Evolutionary conservation across 2,888 invertebrate genomes (phyloP).

Genomic region (Margaritifera margaritifera): DNA sequence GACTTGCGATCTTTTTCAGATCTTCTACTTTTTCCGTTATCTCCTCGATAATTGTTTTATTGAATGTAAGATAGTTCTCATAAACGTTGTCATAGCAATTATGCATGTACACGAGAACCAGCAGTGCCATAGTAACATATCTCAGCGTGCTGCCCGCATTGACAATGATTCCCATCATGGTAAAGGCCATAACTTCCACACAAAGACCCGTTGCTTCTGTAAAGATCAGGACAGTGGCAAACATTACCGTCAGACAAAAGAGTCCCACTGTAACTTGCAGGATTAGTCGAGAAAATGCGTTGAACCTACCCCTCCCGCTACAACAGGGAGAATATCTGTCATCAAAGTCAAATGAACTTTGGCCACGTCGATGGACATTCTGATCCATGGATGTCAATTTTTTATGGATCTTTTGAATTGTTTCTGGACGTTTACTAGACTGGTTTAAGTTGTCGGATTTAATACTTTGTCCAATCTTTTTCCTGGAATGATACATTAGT

Average conservation of each 20-base stretch:
- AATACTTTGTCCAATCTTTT: conserved; percentile 39
- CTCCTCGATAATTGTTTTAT: conserved; percentile 65
- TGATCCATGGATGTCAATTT: conserved; percentile 49
- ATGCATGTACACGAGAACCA: conserved; percentile 69
- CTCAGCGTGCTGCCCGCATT: conserved; percentile 65
- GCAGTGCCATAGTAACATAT: conserved; percentile 66
- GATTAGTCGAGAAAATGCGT: conserved; percentile 26
- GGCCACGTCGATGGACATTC: conserved; percentile 36
- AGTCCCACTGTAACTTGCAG: conserved; percentile 47
- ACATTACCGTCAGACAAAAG: conserved; percentile 56
- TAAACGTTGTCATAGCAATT: conserved; percentile 71
- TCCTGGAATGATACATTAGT: conserved; percentile 61
- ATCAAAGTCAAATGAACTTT: conserved; percentile 26
- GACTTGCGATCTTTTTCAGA: conserved; percentile 61
- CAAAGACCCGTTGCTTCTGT: conserved; percentile 65
- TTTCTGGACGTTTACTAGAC: conserved; percentile 29
- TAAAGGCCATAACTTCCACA: conserved; percentile 65
- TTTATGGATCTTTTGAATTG: conserved; percentile 41
- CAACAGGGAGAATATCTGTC: conserved; percentile 45
- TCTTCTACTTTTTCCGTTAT: conserved; percentile 66
- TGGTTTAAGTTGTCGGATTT: conserved; percentile 13
- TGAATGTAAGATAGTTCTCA: conserved; percentile 69
- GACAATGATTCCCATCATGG: conserved; percentile 70
- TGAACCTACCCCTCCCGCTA: conserved; percentile 35
- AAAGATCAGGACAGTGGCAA: conserved; percentile 59